Percentiles rank a stretch among this genome's conserved stretches.
These are phyloP conservation scores for Drosophila nigricruria DNA, from an alignment of 2,888 invertebrate species.

Conservation along the genomic window DNA sequence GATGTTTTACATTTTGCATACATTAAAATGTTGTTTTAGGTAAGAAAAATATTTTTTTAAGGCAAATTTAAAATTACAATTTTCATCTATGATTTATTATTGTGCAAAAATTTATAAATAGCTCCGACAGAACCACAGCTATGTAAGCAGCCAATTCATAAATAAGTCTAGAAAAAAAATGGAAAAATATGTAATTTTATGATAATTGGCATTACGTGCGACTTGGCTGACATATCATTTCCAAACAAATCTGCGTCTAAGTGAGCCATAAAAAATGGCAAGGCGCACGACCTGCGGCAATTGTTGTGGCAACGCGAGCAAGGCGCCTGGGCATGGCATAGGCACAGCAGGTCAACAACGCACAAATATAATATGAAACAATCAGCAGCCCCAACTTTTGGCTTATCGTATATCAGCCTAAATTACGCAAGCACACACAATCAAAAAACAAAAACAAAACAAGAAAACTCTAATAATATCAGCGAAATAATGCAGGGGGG, in stretches of 20 bases:
- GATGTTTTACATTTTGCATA: not conserved
- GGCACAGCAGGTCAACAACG: conserved; percentile 54
- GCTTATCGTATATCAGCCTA: conserved; percentile 73
- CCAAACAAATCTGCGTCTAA: conserved; percentile 67
- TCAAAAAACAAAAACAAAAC: conserved; percentile 22
- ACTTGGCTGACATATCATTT: conserved; percentile 64
- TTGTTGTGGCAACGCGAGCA: conserved; percentile 31
- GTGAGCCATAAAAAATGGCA: conserved; percentile 62
- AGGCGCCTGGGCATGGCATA: not conserved
- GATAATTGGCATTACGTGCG: conserved; percentile 76
- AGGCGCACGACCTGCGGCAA: conserved; percentile 38
- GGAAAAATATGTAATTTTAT: conserved; percentile 57
- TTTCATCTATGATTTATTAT: conserved; percentile 8
- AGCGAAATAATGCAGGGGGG: conserved; percentile 26
- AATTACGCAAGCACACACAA: conserved; percentile 66
- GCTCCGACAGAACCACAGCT: no score
- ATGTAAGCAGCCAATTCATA: conserved; percentile 37
- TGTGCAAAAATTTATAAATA: conserved; percentile 1
- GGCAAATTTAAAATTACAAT: not conserved
- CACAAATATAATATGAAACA: conserved; percentile 60
- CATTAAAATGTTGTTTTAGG: not conserved
- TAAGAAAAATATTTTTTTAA: not conserved
- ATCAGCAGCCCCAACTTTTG: conserved; percentile 39
- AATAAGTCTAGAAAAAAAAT: conserved; percentile 35
- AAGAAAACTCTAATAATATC: conserved; percentile 21